Evolutionary conservation across 2,113 vertebrate genomes (phyloP).

Genomic region (Cyanoderma ruficeps): DNA sequence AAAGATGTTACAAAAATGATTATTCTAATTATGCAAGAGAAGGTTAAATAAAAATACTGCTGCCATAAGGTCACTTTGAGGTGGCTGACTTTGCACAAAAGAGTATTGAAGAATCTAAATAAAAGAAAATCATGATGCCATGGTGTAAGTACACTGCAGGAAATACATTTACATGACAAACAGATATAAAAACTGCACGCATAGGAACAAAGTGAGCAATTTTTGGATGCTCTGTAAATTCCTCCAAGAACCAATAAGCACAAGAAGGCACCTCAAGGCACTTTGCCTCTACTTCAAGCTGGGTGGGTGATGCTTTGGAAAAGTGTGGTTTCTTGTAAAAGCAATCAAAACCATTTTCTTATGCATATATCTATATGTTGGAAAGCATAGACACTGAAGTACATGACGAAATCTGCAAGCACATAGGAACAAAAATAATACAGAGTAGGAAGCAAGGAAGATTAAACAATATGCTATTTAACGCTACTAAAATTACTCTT

Average conservation of each 20-base stretch:
- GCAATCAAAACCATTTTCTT: not conserved
- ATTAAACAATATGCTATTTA: not conserved
- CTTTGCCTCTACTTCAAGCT: not conserved
- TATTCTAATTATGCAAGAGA: not conserved
- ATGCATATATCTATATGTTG: not conserved
- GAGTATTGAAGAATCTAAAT: not conserved
- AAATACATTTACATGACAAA: not conserved
- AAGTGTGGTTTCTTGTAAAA: not conserved
- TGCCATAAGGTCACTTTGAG: not conserved
- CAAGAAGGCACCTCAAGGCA: not conserved
- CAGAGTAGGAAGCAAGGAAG: not conserved
- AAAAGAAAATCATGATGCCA: not conserved
- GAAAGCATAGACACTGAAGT: not conserved
- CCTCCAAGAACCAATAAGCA: not conserved
- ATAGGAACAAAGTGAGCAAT: not conserved
- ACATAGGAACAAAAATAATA: not conserved
- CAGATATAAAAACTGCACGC: not conserved
- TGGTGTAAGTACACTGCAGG: not conserved
- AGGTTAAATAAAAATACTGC: not conserved
- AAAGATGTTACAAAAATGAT: not conserved
- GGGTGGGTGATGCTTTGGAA: not conserved
- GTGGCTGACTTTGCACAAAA: not conserved
- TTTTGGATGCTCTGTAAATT: not conserved
- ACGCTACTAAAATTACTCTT: not conserved
- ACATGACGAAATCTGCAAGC: rapidly evolving